A percentile compares a stretch with the other conserved stretches of the same genome.
Evolutionary conservation across 2,888 invertebrate species (phyloP).

Genomic region (Drosophila sordidula): DNA sequence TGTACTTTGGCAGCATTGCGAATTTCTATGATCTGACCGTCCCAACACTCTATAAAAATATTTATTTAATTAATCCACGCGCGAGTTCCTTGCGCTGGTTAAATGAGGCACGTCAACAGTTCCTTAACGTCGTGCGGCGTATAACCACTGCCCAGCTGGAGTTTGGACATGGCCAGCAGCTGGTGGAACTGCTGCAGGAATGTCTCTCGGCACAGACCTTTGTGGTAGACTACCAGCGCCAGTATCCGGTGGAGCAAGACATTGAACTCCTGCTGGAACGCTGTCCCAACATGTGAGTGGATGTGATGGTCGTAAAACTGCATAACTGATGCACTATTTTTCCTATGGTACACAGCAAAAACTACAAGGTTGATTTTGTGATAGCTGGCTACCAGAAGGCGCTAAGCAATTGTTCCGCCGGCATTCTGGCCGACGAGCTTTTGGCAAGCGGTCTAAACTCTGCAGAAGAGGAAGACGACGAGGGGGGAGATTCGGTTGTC

Average conservation of each 20-base stretch:
- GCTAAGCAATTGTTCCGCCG: constrained; percentile 42
- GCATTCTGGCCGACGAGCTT: constrained; percentile 54
- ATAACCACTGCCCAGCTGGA: constrained; percentile 84
- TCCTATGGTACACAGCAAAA: constrained; percentile 45
- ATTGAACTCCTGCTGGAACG: constrained; percentile 88
- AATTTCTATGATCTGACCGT: constrained; percentile 91
- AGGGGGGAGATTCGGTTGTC: constrained; percentile 11
- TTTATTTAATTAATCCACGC: constrained; percentile 84
- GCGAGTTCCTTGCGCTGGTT: constrained; percentile 81
- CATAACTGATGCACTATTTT: background rate
- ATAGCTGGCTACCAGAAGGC: constrained; percentile 64
- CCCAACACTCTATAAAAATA: constrained; percentile 89
- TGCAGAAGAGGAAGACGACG: constrained; percentile 56
- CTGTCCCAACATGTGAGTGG: constrained; percentile 89
- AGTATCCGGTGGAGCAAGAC: constrained; percentile 89
- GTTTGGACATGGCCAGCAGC: constrained; percentile 70
- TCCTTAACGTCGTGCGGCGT: constrained; percentile 85
- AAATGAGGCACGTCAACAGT: constrained; percentile 84
- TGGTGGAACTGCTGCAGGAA: constrained; percentile 85
- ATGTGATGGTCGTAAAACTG: background rate
- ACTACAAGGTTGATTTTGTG: constrained; percentile 64
- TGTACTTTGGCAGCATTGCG: constrained; percentile 87
- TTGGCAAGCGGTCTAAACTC: background rate
- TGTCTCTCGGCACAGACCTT: constrained; percentile 87
- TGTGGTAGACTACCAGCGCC: constrained; percentile 89